Base-by-base conservation (phyloP, 2,888 invertebrate genomes). In the Microdon myrmicae region DNA sequence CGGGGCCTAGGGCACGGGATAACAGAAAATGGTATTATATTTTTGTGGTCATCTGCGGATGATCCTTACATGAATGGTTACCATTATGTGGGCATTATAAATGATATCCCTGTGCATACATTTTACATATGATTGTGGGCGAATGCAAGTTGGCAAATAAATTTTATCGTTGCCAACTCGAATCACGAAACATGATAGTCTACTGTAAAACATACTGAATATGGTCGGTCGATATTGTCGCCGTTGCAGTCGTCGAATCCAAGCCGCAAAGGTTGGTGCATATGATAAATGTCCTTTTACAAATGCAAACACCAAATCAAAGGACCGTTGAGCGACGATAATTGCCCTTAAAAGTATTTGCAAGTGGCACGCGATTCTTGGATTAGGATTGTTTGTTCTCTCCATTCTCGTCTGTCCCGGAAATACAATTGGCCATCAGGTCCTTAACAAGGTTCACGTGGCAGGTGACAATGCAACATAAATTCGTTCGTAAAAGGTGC, bases 131-230 rank as follows among this genome's bases (percentile, higher is more conserved):
- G 10, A 20, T 22, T 23, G 25, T 47, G 20, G 35, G 29, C 25
- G 32, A 58, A 39, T 34, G 58, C 23, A n/a, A n/a, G n/a, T n/a
- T 25, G 39, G 53, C 29, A 34, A 35, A 53, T 54, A 61, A 61
- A 56, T 39, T 56, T 56, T 49, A 56, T 37, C 49, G 44, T 29
- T 54, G 49, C 55, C 44, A n/a, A 41, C 31, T 51, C 45, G 56
- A 61, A 61, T 61, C 61, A 61, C 49, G 56, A 56, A n/a, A 48
- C 61, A 61, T 39, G 60, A 49, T 49, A 56, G 49, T 56, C 44
- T 39, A 41, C 22, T 44, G 49, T 56, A 41, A 45, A 44, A 23
- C 49, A 49, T 56, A 44, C 48, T 55, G n/a, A n/a, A n/a, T n/a
- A n/a, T n/a, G n/a, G n/a, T 43, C 60, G 28, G 31, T 54, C 37